A percentile compares a stretch with the other conserved stretches of the same genome.
phyloP scores from a whole-genome alignment of 2,113 vertebrate genomes.

The Apodemus sylvaticus region DNA sequence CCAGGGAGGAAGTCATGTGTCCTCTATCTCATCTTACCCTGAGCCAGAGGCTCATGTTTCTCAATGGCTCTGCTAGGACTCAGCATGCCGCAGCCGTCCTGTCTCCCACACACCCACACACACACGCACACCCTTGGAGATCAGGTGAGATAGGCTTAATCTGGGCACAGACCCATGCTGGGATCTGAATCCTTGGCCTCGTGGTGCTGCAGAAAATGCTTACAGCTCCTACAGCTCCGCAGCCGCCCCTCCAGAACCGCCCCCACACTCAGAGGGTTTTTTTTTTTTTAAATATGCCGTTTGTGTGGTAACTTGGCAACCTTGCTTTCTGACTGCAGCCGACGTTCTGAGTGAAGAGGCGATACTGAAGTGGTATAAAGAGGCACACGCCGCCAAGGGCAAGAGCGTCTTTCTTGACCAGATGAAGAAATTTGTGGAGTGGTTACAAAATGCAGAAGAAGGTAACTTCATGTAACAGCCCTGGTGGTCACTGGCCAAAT shows the following conservation, averaged over 20 bases:
- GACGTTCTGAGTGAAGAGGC: conserved; percentile 95
- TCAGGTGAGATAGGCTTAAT: no score
- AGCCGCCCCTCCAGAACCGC: not conserved
- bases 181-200: not conserved
- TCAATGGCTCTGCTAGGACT: not conserved
- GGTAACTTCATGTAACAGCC: conserved; percentile 81
- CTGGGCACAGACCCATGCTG: not conserved
- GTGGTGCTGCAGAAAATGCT: not conserved
- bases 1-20: not conserved
- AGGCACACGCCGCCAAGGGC: conserved; percentile 93
- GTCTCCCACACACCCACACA: no score
- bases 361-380: conserved; percentile 95
- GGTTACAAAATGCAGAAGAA: conserved; percentile 96
- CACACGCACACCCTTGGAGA: not conserved
- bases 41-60: not conserved
- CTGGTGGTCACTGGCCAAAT: not conserved
- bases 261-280: not conserved
- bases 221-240: no score
- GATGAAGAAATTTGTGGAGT: conserved; percentile 97
- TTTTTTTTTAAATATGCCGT: not conserved
- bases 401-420: conserved; percentile 96
- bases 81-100: not conserved
- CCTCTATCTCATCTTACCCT: not conserved
- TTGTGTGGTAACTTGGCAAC: conserved; percentile 7
- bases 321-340: conserved; percentile 85